These are phyloP conservation scores for Bos indicus DNA, from an alignment of 2,113 vertebrate species.

Conservation along the genomic window DNA sequence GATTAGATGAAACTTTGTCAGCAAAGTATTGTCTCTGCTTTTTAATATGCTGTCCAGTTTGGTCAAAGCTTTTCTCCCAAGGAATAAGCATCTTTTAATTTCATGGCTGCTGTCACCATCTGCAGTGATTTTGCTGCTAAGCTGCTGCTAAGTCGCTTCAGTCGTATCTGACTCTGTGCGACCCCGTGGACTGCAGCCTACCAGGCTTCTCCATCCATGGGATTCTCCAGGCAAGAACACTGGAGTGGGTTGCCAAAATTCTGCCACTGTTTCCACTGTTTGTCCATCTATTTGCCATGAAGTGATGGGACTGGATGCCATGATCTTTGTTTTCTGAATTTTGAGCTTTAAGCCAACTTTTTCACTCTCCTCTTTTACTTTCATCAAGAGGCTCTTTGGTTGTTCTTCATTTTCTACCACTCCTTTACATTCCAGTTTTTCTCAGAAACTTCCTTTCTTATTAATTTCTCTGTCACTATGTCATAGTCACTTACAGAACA, in stretches of 20 bases:
- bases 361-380: neutral
- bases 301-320: neutral
- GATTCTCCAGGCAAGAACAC: too few species aligned
- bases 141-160: too few species aligned
- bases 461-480: neutral
- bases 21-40: neutral
- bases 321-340: neutral
- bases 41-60: neutral
- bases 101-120: neutral
- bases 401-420: neutral
- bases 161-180: too few species aligned
- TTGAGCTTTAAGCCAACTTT: neutral
- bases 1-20: neutral
- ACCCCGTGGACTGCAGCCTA: too few species aligned
- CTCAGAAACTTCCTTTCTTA: neutral
- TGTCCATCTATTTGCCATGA: neutral
- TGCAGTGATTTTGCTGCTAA: neutral
- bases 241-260: neutral
- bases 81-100: neutral
- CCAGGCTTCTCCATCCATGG: too few species aligned
- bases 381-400: neutral
- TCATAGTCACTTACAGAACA: neutral
- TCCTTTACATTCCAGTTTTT: neutral
- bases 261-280: neutral
- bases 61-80: neutral